A percentile compares a stretch with the other conserved stretches of the same genome.
Conservation (phyloP, 2,113 vertebrate genomes). For the Ceyx margarethae region DNA sequence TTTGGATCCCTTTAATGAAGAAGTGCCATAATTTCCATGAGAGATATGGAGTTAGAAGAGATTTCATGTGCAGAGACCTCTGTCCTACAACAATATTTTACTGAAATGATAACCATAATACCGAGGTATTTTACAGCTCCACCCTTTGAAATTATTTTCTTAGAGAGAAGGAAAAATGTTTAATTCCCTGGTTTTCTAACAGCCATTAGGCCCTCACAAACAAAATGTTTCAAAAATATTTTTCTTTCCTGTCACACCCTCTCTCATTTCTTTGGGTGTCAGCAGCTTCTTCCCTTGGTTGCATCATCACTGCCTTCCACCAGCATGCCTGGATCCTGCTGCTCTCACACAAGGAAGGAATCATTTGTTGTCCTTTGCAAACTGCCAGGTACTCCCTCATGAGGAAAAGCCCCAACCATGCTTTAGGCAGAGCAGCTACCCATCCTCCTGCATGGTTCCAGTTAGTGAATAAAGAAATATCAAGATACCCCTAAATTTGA, state of each 20-base stretch:
- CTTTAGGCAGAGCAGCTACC: neutral
- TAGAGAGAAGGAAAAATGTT: slow-evolving; percentile 18
- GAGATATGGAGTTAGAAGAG: neutral
- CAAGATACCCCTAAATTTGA: slow-evolving; percentile 4
- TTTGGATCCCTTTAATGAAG: neutral
- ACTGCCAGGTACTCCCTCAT: slow-evolving; percentile 13
- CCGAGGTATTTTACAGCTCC: slow-evolving; percentile 21
- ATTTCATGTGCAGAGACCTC: neutral
- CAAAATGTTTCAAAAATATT: slow-evolving; percentile 58
- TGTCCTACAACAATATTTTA: slow-evolving; percentile 60
- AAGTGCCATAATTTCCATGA: neutral
- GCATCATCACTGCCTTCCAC: neutral
- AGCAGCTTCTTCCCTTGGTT: slow-evolving; percentile 36
- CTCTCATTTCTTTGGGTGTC: slow-evolving; percentile 20
- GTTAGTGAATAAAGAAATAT: neutral
- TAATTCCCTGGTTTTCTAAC: neutral
- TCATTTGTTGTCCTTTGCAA: neutral
- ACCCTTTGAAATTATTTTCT: slow-evolving; percentile 50
- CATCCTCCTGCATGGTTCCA: neutral
- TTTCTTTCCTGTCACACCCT: slow-evolving; percentile 63
- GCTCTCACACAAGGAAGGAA: neutral
- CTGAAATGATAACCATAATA: slow-evolving; percentile 4
- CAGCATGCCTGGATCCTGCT: neutral
- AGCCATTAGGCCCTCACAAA: slow-evolving; percentile 3
- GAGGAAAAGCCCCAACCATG: neutral